A percentile compares a stretch with the other conserved stretches of the same genome.
Evolutionary conservation across 2,888 invertebrate species (phyloP).

Genomic region (Venusia cambrica): DNA sequence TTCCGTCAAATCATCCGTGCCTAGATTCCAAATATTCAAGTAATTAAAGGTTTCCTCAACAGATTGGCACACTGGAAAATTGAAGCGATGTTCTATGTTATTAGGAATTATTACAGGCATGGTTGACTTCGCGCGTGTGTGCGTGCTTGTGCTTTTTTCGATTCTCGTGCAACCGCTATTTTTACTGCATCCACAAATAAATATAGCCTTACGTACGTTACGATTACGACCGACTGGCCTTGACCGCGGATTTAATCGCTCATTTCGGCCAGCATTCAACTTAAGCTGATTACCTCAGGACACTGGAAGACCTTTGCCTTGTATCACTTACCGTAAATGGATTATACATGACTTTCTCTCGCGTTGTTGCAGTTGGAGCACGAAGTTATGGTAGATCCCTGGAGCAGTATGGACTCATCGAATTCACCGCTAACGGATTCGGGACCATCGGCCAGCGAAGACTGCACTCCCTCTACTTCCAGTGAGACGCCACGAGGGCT

Average conservation of each 20-base stretch:
- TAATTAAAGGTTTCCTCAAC: constrained; percentile 33
- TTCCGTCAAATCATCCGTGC: constrained; percentile 37
- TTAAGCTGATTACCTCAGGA: constrained; percentile 48
- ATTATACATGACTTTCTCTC: constrained; percentile 31
- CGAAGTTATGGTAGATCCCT: constrained; percentile 79
- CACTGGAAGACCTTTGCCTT: constrained; percentile 42
- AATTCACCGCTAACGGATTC: constrained; percentile 78
- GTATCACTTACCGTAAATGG: constrained; percentile 43
- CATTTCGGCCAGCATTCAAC: constrained; percentile 46
- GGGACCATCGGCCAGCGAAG: constrained; percentile 75
- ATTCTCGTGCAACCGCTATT: constrained; percentile 41
- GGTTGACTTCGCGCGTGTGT: constrained; percentile 25
- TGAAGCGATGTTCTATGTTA: constrained; percentile 27
- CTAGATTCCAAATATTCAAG: constrained; percentile 33
- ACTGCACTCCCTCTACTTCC: constrained; percentile 73
- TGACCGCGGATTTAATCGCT: constrained; percentile 50
- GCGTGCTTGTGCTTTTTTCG: constrained; percentile 35
- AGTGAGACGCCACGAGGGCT: constrained; percentile 58
- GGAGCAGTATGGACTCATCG: constrained; percentile 80
- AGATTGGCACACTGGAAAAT: constrained; percentile 25
- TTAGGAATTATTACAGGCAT: constrained; percentile 36
- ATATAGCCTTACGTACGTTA: constrained; percentile 37
- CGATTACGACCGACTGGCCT: constrained; percentile 45
- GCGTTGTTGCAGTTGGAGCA: constrained; percentile 79
- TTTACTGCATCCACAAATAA: constrained; percentile 48